Base-by-base conservation (phyloP, 2,888 invertebrate genomes). In the Spisula solida region DNA sequence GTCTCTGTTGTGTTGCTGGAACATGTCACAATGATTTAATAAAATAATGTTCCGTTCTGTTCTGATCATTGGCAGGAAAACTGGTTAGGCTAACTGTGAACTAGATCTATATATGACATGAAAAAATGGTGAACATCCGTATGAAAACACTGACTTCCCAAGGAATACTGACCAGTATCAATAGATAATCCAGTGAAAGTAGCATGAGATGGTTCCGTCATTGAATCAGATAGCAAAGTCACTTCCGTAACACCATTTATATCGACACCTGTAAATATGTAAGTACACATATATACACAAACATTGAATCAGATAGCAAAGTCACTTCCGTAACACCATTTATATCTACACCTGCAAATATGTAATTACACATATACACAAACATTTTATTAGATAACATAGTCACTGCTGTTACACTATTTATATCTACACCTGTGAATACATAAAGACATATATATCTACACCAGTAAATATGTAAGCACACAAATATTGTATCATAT, bases 201-300 rank as follows among this genome's bases (percentile, higher is more conserved):
- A 25, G 93, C 94, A 16, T 83, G 75, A 10, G 94, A 94, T n/a
- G 92, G 90, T n/a, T 91, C 90, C 4, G 90, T 90, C 41, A 86
- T 31, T 18, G 89, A 89, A 20, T 88, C 85, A 29, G 93, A 93
- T 66, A 87, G 82, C 41, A 94, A 87, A 18, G 56, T 81, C n/a
- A 91, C 91, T 29, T 66, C 89, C 20, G 90, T 88, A 6, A 82
- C 31, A 18, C 94, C 94, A 20, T 78, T 80, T 0, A 93, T n/a
- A 20, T 82, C 55, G 18, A 91, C 90, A 80, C 90, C 93, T 93
- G 85, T 29, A 87, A 87, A n/a, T 47, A 83, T 41, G 60, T 70
- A 41, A 8, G 41, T 5, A 41, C 41, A 41, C 41, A 41, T 41
- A 41, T n/a, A n/a, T n/a, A n/a, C n/a, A n/a, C n/a, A n/a, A n/a